Base-by-base conservation (phyloP, 2,797 vertebrate genomes). In the Threskiornis aethiopicus region DNA sequence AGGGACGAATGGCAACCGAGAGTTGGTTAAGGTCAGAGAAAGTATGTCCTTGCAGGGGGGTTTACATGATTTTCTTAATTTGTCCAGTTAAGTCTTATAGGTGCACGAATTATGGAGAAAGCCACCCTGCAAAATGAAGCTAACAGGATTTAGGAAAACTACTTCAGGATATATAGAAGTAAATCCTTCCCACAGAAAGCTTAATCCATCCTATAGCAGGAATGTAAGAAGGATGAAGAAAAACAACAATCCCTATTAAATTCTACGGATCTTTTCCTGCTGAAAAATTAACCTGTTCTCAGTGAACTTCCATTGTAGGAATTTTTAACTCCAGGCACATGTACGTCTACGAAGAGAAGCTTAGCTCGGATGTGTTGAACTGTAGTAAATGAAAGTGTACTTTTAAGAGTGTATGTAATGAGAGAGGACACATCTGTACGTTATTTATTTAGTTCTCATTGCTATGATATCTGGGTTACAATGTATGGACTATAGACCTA, bases 1-100 rank as follows among this genome's bases (percentile, higher is more conserved):
- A 70, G 81, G 84, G 79, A 64, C 0, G 5, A 57, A 77, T 81
- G 79, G 44, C 67, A 91, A 44, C 49, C 65, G 59, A 28, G 67
- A 77, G 29, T 22, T 87, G 71, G 44, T 89, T 84, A 88, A 95
- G 89, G 89, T 95, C 78, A 89, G 44, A 66, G 37, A 49, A 84
- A 75, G 49, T 46, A 46, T 33, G 84, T 86, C 92, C 82, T 96
- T 95, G 64, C 59, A 61, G 69, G 37, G 41, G 19, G 8, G 3
- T 31, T 87, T 69, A 2, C 33, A 14, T 61, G 33, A 33, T 75
- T 84, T 81, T 41, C 75, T 90, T 58, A 26, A 52, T 75, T 71
- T 89, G 39, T 52, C 77, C 46, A 35, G 44, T 87, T 91, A 69
- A 78, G 22, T 67, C 69, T 62, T 65, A 42, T 0, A 57, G 69